Percentiles rank a stretch among this genome's conserved stretches.
These are phyloP conservation scores for Oppia nitens DNA, from an alignment of 1,140 invertebrate species.

Conservation along the genomic window DNA sequence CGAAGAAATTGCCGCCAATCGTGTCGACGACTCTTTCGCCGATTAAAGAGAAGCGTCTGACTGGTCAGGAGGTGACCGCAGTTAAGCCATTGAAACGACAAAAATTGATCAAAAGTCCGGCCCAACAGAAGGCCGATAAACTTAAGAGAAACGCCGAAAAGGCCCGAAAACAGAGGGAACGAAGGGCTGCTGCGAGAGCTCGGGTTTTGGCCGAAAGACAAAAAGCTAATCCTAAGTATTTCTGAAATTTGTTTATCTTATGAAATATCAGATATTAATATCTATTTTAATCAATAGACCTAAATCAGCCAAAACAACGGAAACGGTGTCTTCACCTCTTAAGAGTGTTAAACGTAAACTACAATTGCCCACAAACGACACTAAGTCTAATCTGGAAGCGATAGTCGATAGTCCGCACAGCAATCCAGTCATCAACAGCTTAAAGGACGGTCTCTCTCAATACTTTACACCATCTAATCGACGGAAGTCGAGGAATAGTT, in stretches of 20 bases:
- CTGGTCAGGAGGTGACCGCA: neutral
- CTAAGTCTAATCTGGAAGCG: neutral
- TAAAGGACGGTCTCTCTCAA: slow-evolving; percentile 25
- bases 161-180: neutral
- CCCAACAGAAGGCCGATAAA: neutral
- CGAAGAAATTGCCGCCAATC: neutral
- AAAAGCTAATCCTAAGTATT: too few relatives aligned
- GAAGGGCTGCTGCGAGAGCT: neutral
- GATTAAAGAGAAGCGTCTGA: neutral
- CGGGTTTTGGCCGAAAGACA: too few relatives aligned
- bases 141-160: slow-evolving; percentile 27
- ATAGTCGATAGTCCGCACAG: neutral
- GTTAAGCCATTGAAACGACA: neutral
- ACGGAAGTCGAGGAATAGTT: slow-evolving; percentile 25
- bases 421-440: slow-evolving; percentile 14
- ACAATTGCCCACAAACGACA: neutral
- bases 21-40: neutral
- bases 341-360: neutral
- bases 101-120: neutral
- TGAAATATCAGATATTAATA: too few relatives aligned
- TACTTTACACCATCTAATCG: slow-evolving; percentile 29
- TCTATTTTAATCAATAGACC: too few relatives aligned
- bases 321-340: neutral
- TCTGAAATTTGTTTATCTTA: too few relatives aligned
- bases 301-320: too few relatives aligned